These are phyloP conservation scores for Cotesia vestalis DNA, from an alignment of 1,140 invertebrate species.

Conservation along the genomic window DNA sequence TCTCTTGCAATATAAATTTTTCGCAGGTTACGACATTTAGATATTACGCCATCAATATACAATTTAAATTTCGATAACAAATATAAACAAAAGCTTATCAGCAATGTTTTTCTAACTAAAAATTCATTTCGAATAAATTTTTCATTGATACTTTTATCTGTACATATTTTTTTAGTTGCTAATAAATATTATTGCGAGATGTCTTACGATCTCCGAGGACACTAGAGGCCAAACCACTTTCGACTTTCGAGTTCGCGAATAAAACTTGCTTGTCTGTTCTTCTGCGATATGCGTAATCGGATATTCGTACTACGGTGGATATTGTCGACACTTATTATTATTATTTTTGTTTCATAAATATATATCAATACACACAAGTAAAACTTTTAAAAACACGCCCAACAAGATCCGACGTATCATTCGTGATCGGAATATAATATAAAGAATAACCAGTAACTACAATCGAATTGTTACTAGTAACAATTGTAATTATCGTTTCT, in stretches of 20 bases:
- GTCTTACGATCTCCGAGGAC: conserved; percentile 20
- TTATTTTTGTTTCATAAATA: background rate
- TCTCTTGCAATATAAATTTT: no score
- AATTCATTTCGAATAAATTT: no score
- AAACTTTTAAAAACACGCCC: background rate
- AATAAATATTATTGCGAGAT: conserved; percentile 30
- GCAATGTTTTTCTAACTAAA: no score
- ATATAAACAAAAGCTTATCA: no score
- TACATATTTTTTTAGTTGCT: conserved; percentile 7
- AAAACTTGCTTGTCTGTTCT: conserved; percentile 29
- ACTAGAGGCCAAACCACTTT: conserved; percentile 40
- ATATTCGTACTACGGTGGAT: conserved; percentile 31
- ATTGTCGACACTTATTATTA: background rate
- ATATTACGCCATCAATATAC: no score
- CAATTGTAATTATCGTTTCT: no score
- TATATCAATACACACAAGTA: background rate
- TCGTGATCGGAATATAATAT: no score
- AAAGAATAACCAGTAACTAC: no score
- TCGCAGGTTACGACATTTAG: no score
- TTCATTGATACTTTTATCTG: background rate
- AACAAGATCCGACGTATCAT: no score
- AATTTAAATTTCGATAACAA: no score
- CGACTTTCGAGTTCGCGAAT: conserved; percentile 30
- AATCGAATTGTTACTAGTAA: no score
- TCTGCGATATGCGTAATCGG: conserved; percentile 43